Conservation (phyloP, 2,113 vertebrate species). For the Agelaius tricolor region DNA sequence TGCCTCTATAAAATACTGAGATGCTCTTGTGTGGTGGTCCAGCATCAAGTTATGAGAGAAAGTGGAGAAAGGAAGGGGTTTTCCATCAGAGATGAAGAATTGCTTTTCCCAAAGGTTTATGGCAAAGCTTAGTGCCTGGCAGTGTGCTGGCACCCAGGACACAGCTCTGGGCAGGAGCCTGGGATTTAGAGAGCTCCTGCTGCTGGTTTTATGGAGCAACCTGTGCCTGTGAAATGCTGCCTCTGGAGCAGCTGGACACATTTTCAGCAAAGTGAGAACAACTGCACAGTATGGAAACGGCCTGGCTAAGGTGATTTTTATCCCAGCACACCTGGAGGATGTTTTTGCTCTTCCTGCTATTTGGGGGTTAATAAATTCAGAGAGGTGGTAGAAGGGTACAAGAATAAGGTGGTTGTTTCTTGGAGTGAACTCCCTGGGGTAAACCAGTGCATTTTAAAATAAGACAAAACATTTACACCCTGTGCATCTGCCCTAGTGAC, state of each 20-base stretch:
- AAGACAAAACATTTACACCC: neutral
- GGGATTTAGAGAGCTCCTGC: rapidly evolving
- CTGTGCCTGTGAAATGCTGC: neutral
- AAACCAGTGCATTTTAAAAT: neutral
- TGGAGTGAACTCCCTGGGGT: neutral
- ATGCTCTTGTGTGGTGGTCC: neutral
- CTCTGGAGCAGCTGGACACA: neutral
- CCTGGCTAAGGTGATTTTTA: neutral
- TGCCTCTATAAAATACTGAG: neutral
- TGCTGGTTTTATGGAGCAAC: neutral
- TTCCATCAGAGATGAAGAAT: neutral
- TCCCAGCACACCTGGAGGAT: neutral
- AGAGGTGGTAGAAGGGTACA: neutral
- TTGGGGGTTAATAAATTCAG: neutral
- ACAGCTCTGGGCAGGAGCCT: neutral
- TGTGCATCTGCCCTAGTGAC: rapidly evolving
- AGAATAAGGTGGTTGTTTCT: neutral
- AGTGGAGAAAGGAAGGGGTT: neutral
- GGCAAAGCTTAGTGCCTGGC: neutral
- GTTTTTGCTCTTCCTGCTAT: neutral
- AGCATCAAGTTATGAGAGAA: neutral
- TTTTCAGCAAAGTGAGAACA: neutral
- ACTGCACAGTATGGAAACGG: neutral
- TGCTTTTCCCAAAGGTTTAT: neutral
- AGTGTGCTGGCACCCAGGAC: rapidly evolving